phyloP scores from a whole-genome alignment of 2,888 invertebrate genomes.

The Actias luna region DNA sequence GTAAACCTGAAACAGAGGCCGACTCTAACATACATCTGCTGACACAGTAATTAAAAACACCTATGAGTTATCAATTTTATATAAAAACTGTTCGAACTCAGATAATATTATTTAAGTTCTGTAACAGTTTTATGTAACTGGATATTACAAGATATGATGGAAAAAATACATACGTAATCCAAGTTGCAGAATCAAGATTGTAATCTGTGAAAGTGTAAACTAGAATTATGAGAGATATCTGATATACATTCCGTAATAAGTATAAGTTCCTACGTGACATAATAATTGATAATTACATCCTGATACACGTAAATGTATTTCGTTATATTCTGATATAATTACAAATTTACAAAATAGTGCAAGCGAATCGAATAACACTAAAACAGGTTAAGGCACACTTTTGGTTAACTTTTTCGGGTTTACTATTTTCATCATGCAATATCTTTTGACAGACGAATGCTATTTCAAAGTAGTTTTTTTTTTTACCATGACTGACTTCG shows the following conservation, averaged over 20 bases:
- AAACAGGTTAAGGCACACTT: too few species aligned
- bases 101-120: neutral
- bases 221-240: conserved; percentile 3
- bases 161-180: conserved; percentile 1
- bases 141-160: neutral
- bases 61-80: too few species aligned
- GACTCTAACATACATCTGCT: too few species aligned
- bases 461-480: too few species aligned
- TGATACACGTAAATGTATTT: neutral
- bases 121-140: neutral
- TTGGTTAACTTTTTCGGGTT: too few species aligned
- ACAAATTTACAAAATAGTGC: too few species aligned
- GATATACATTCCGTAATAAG: neutral
- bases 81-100: neutral
- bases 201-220: conserved; percentile 10
- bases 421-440: too few species aligned
- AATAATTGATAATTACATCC: conserved; percentile 9
- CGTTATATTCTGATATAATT: neutral
- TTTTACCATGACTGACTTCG: too few species aligned
- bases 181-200: conserved; percentile 4
- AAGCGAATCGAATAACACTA: too few species aligned
- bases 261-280: neutral
- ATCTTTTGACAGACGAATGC: too few species aligned
- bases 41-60: too few species aligned
- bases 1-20: too few species aligned